Evolutionary conservation across 2,113 vertebrate species (phyloP).

Genomic region (Ammodytes dubius): DNA sequence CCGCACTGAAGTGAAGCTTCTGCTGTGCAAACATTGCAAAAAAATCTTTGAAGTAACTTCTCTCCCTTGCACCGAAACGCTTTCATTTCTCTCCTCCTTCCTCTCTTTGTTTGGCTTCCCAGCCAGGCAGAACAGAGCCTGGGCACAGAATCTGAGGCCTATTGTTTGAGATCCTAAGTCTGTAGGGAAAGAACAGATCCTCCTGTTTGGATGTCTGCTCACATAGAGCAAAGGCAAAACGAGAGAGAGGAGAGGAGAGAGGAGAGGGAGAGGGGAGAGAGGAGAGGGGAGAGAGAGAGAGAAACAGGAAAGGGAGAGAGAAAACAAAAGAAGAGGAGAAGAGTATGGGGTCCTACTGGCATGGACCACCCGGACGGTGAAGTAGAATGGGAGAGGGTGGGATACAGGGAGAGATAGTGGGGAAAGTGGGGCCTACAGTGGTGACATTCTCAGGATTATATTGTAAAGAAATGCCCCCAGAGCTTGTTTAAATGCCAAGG

Average conservation of each 20-base stretch:
- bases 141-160: slow-evolving; percentile 61
- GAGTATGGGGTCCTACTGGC: slow-evolving; percentile 19
- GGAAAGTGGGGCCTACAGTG: background rate
- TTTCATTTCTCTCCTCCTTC: slow-evolving; percentile 60
- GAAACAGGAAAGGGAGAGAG: background rate
- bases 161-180: slow-evolving; percentile 74
- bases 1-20: slow-evolving; percentile 6
- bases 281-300: background rate
- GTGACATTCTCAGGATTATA: slow-evolving; percentile 21
- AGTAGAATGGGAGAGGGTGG: background rate
- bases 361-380: slow-evolving; percentile 47
- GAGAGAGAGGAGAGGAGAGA: background rate
- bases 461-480: background rate
- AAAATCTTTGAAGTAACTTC: slow-evolving; percentile 38
- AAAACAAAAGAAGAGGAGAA: background rate
- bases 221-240: slow-evolving; percentile 55
- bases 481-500: background rate
- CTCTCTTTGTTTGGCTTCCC: slow-evolving; percentile 71
- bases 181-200: slow-evolving; percentile 65
- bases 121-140: slow-evolving; percentile 56
- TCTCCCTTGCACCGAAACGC: slow-evolving; percentile 19
- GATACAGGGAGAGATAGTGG: background rate
- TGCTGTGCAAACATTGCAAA: slow-evolving; percentile 35
- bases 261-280: background rate
- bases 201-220: slow-evolving; percentile 74